Conservation (phyloP, 2,888 invertebrate species). For the Biston stratarius region DNA sequence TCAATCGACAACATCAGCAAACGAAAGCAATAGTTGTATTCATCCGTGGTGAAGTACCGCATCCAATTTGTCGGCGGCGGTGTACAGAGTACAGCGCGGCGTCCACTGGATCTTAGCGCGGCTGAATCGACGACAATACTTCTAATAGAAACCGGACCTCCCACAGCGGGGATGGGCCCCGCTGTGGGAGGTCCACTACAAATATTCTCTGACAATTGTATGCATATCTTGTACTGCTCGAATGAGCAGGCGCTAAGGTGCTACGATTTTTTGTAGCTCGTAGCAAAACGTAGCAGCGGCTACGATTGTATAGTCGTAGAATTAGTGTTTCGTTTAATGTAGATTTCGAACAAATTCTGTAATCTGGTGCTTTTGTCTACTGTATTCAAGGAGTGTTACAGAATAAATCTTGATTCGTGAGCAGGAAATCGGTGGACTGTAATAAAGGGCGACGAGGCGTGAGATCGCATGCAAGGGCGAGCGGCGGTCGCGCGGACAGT, state of each 20-base stretch:
- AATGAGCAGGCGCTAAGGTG: no score
- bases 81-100: background rate
- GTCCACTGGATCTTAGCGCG: background rate
- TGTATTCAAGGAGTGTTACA: background rate
- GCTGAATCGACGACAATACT: background rate
- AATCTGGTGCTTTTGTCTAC: no score
- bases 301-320: background rate
- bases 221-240: background rate
- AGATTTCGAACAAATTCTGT: background rate
- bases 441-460: background rate
- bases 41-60: background rate
- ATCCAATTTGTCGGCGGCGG: constrained; percentile 5
- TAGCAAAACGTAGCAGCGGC: background rate
- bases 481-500: background rate
- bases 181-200: no score
- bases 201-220: background rate
- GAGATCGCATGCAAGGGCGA: background rate
- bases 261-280: background rate
- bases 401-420: constrained; percentile 1
- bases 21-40: constrained; percentile 6
- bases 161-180: background rate
- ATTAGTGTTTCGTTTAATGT: background rate
- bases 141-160: background rate
- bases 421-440: background rate
- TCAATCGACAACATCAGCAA: background rate